Evolutionary conservation across 2,888 invertebrate species (phyloP).

Genomic region (Apamea monoglypha): DNA sequence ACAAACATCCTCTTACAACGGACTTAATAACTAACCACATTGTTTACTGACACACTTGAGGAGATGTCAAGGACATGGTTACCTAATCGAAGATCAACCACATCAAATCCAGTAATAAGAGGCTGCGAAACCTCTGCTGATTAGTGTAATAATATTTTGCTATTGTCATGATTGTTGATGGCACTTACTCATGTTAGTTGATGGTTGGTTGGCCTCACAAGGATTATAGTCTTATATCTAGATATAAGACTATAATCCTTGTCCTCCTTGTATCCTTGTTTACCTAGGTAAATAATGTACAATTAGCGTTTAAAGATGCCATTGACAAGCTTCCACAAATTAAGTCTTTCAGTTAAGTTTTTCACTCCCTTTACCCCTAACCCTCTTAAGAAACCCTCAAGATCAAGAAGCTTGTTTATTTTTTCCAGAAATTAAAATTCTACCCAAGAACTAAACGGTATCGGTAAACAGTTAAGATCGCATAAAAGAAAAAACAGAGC

Average conservation of each 20-base stretch:
- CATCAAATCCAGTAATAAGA: too few relatives aligned
- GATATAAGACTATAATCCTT: too few relatives aligned
- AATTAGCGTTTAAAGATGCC: neutral
- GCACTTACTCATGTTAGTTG: neutral
- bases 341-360: neutral
- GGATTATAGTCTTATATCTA: neutral
- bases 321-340: neutral
- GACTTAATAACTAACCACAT: too few relatives aligned
- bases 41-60: neutral
- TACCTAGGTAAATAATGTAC: neutral
- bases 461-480: constrained; percentile 3
- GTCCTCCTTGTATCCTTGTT: too few relatives aligned
- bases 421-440: constrained; percentile 13
- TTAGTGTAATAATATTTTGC: neutral
- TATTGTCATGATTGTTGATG: neutral
- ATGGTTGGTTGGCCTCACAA: neutral
- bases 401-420: neutral
- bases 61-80: too few relatives aligned
- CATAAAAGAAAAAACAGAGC: constrained; percentile 15
- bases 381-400: neutral
- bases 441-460: constrained; percentile 5
- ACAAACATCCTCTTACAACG: too few relatives aligned
- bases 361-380: neutral
- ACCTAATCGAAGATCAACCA: too few relatives aligned
- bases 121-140: too few relatives aligned